Evolutionary conservation across 2,888 invertebrate genomes (phyloP), one percentile per base, ranked within the genome.

Genomic region (Beris morrisii): DNA sequence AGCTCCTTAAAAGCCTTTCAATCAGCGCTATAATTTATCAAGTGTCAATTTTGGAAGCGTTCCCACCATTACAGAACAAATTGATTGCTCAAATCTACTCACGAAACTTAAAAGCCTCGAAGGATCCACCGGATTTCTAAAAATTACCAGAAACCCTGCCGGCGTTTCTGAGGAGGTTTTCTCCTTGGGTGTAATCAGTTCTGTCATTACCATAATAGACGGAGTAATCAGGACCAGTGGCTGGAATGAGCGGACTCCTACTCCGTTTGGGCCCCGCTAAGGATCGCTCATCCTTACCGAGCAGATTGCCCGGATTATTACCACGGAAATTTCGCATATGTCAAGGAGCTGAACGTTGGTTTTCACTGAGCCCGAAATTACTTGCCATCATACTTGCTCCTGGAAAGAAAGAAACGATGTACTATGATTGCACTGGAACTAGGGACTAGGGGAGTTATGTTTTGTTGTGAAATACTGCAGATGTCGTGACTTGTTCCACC

Each of bases 401-500:
- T 3, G 38, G 38, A 38, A 38, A 38, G n/a, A 38, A 38, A 9
- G 38, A 38, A 38, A 38, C 22, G 9, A 38, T 38, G 38, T 5
- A 38, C 9, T 3, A 7, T 38, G 30, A 48, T 38, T 50, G 61
- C 61, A 61, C 31, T 22, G 22, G 22, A 22, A 52, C 38, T 13
- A 46, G 5, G 5, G 52, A 61, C 28, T 50, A 5, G 38, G 13
- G 45, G 22, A 59, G n/a, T 30, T 46, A 61, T 52, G 43, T 46
- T 50, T 22, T 22, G 22, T 22, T 46, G 50, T 61, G 61, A 52
- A 46, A 61, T 38, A 44, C 46, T 61, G 61, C 61, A 61, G 61
- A 61, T 61, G 61, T 52, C 61, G 61, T 61, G 61, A 61, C 61
- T 50, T 61, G 38, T 43, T 52, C 61, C 50, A 58, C 58, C 58